Percentiles rank a stretch among this genome's conserved stretches.
These are phyloP conservation scores for Machimus rusticus DNA, from an alignment of 2,888 invertebrate species.

Conservation along the genomic window DNA sequence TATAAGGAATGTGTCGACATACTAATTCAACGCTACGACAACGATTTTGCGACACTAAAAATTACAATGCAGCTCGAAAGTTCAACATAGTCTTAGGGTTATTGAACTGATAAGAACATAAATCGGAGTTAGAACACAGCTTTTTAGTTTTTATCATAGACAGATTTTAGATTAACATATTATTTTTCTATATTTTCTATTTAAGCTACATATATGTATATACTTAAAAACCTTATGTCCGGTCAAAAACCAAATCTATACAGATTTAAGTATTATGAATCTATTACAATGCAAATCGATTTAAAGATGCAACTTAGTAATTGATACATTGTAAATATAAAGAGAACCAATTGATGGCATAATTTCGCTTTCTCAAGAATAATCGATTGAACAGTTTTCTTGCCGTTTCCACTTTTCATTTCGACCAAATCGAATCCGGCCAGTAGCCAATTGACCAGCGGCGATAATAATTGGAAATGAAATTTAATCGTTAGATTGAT, in stretches of 20 bases:
- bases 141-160: too few species aligned
- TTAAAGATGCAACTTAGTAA: neutral
- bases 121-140: neutral
- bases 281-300: neutral
- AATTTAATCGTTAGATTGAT: slow-evolving; percentile 30
- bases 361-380: neutral
- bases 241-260: rapidly evolving
- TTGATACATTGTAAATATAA: neutral
- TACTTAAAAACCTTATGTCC: too few species aligned
- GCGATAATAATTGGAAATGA: slow-evolving; percentile 31
- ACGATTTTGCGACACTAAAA: neutral
- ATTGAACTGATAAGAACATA: neutral
- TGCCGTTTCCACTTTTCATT: neutral
- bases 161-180: too few species aligned
- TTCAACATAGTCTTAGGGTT: neutral
- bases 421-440: neutral
- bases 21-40: neutral
- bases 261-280: neutral
- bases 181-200: too few species aligned
- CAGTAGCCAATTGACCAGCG: neutral
- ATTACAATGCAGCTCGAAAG: neutral
- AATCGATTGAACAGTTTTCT: neutral
- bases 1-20: neutral
- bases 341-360: neutral
- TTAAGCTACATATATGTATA: too few species aligned